Percentiles rank a stretch among this genome's conserved stretches.
phyloP scores from a whole-genome alignment of 2,113 vertebrate genomes.

The Lathamus discolor region DNA sequence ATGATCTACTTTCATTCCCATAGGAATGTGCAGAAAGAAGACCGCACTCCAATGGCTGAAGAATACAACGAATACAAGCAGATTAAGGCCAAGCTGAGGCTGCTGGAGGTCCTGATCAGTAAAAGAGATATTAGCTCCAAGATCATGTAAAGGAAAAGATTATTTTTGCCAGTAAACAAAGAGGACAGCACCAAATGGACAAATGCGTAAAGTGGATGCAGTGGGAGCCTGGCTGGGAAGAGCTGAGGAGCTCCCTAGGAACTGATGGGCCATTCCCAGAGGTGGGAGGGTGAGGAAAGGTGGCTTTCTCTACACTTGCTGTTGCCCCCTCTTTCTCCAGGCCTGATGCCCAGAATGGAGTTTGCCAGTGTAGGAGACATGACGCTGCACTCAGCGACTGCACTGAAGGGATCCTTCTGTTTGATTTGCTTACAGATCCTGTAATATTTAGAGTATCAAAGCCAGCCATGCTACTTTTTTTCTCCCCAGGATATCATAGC shows the following conservation, averaged over 20 bases:
- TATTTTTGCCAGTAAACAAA: not conserved
- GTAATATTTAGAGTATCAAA: constrained; percentile 4
- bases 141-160: constrained; percentile 62
- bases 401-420: constrained; percentile 16
- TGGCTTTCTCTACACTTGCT: constrained; percentile 4
- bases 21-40: constrained; percentile 95
- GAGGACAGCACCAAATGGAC: not conserved
- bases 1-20: not conserved
- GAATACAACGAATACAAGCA: constrained; percentile 98
- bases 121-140: constrained; percentile 86
- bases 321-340: not conserved
- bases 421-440: constrained; percentile 25
- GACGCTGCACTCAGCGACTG: not conserved
- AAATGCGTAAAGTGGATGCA: not conserved
- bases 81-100: constrained; percentile 91
- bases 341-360: not conserved
- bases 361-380: not conserved
- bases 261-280: constrained; percentile 8
- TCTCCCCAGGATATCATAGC: not conserved
- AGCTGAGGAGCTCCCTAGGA: constrained; percentile 11
- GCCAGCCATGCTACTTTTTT: not conserved
- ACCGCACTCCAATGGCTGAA: constrained; percentile 88
- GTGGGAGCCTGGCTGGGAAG: not conserved
- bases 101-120: constrained; percentile 96
- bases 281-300: not conserved